Evolutionary conservation across 2,888 invertebrate species (phyloP).

Genomic region (Coenonympha arcania): DNA sequence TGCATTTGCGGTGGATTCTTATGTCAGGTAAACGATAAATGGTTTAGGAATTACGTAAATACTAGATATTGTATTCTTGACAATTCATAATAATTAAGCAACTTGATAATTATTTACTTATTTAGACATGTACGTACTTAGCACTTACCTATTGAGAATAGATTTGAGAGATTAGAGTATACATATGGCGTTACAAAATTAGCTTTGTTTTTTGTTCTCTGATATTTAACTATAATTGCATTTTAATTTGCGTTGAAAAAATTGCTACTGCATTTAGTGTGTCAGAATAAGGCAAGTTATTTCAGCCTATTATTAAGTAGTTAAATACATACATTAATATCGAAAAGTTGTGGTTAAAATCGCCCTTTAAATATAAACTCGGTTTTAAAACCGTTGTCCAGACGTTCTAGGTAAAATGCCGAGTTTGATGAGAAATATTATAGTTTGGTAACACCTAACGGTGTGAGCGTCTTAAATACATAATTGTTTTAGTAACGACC

Average conservation of each 20-base stretch:
- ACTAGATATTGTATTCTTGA: too few relatives aligned
- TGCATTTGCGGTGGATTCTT: conserved; percentile 12
- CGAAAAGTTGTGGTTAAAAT: background rate
- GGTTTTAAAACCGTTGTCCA: background rate
- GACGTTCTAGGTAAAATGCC: conserved; percentile 3
- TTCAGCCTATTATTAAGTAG: background rate
- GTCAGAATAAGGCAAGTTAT: background rate
- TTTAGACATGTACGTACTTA: too few relatives aligned
- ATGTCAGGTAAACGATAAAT: conserved; percentile 7
- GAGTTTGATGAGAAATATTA: conserved; percentile 7
- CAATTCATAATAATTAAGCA: too few relatives aligned
- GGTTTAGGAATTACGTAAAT: conserved; percentile 1
- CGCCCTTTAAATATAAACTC: background rate
- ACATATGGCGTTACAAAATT: too few relatives aligned
- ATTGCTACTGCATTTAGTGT: too few relatives aligned
- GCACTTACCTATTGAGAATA: too few relatives aligned
- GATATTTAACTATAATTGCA: too few relatives aligned
- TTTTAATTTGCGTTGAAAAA: too few relatives aligned
- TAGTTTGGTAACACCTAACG: background rate
- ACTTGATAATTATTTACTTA: too few relatives aligned
- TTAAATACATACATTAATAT: conserved; percentile 5
- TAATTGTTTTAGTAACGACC: background rate
- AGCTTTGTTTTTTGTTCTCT: too few relatives aligned
- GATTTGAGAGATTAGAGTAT: too few relatives aligned
- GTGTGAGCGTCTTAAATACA: background rate